Evolutionary conservation across 2,113 vertebrate species (phyloP), one percentile per base, ranked within the genome.

Genomic region (Aramus guarauna): DNA sequence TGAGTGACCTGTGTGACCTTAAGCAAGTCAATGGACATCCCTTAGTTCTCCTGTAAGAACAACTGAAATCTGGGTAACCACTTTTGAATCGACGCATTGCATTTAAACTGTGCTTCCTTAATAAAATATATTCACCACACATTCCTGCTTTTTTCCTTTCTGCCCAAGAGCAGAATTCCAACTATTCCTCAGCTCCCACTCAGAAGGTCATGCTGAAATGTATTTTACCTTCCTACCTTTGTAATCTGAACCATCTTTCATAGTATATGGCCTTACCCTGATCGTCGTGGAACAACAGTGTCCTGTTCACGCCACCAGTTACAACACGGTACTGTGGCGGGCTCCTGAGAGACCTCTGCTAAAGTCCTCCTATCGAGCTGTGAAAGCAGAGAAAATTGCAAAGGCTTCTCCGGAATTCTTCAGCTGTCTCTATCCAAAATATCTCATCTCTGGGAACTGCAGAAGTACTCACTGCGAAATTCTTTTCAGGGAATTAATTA

Each of bases 401-500:
- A 78, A 93, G 55, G 47, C 23, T 83, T 58, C 68, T 90, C 84
- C 63, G 53, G 56, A 82, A 94, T 75, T 91, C 71, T 85, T 96
- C 60, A 69, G 60, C 36, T 80, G 36, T 21, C 56, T 80, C 75
- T 93, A 45, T 64, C 66, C 84, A 92, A 94, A 91, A 58, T 77
- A 92, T 32, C 62, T 76, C 45, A 83, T 83, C 82, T 71, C 79
- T 81, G 64, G 79, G 79, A 95, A 88, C 50, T 50, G 85, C 34
- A 7, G 58, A 94, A 93, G 67, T 92, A 85, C 39, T 79, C 47
- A 32, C 29, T 50, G 73, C 91, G 41, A 92, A 91, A 76, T 73
- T 66, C 29, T 94, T 95, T 85, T 94, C 92, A 90, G 62, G 64
- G 72, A 96, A 96, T 92, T 88, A 93, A 95, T 88, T 94, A 93